phyloP scores from a whole-genome alignment of 2,113 vertebrate species.

The Pachycephala philippinensis region DNA sequence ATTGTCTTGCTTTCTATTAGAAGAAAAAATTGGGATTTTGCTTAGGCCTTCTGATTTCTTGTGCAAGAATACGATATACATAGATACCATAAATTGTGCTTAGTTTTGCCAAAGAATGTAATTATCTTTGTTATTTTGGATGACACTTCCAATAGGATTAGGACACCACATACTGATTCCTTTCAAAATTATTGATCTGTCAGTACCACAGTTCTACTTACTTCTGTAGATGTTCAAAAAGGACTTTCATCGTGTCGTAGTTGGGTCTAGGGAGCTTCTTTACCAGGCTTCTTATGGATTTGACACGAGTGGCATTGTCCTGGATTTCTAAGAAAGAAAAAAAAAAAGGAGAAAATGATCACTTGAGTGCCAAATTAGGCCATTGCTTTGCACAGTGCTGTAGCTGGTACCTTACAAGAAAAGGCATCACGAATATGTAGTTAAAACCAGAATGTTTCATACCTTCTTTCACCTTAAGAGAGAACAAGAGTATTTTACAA shows the following conservation, averaged over 20 bases:
- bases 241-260: constrained; percentile 88
- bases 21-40: neutral
- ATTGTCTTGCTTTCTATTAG: neutral
- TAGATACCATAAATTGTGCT: neutral
- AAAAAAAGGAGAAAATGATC: neutral
- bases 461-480: neutral
- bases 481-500: neutral
- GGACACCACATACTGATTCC: rapidly evolving
- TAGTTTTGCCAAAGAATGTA: neutral
- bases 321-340: constrained; percentile 79
- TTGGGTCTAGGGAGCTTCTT: constrained; percentile 85
- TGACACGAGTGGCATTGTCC: constrained; percentile 74
- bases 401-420: neutral
- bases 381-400: neutral
- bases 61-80: neutral
- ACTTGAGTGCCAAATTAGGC: neutral
- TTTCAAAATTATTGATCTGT: neutral
- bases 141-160: neutral
- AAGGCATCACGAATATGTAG: neutral
- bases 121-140: neutral
- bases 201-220: constrained; percentile 52
- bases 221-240: constrained; percentile 90
- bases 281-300: constrained; percentile 80
- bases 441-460: neutral
- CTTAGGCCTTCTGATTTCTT: neutral